Conservation (phyloP, 2,888 invertebrate genomes). For the Calameuta pallipes region DNA sequence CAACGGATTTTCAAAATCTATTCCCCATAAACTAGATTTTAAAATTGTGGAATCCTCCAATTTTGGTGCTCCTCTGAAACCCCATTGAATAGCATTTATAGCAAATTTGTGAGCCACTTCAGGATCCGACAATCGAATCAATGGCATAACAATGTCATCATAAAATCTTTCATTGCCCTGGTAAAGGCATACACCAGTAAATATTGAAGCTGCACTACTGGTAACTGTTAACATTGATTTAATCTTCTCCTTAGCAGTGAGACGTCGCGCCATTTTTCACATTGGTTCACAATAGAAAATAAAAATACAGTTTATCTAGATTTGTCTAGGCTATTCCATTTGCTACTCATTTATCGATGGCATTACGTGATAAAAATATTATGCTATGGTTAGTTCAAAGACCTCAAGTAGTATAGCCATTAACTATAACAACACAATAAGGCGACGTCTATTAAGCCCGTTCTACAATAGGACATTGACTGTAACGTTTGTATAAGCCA, state of each 20-base stretch:
- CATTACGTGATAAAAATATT: background rate
- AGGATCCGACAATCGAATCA: conserved; percentile 77
- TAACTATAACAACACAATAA: background rate
- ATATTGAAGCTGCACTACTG: conserved; percentile 74
- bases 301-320: background rate
- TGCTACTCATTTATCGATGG: background rate
- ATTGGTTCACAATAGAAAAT: background rate
- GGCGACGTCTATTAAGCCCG: no score
- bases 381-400: background rate
- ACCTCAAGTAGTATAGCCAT: background rate
- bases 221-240: conserved; percentile 75
- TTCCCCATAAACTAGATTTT: conserved; percentile 77
- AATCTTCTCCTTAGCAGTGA: conserved; percentile 72
- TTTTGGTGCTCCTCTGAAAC: conserved; percentile 74
- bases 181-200: conserved; percentile 76
- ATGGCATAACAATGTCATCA: conserved; percentile 77
- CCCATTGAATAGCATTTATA: conserved; percentile 80
- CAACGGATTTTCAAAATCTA: conserved; percentile 85
- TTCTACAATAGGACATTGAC: no score
- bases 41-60: conserved; percentile 74
- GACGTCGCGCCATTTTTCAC: conserved; percentile 41
- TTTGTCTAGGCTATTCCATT: background rate
- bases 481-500: no score
- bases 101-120: conserved; percentile 88
- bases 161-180: conserved; percentile 86